These are phyloP conservation scores for Synanthedon andrenaeformis DNA, from an alignment of 2,888 invertebrate genomes.

Conservation along the genomic window DNA sequence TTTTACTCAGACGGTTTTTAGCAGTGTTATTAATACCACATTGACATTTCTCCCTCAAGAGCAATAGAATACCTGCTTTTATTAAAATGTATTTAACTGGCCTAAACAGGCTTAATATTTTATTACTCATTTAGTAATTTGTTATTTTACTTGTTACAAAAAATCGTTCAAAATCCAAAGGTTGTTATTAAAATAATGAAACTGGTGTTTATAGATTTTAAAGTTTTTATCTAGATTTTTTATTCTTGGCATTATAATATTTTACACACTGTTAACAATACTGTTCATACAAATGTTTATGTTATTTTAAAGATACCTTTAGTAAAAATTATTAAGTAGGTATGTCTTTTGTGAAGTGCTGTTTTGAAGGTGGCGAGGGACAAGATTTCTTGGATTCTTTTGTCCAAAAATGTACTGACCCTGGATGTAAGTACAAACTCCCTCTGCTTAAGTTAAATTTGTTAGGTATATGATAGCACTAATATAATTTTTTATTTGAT, in stretches of 20 bases:
- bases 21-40: conserved; percentile 9
- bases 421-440: conserved; percentile 78
- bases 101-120: too few relatives aligned
- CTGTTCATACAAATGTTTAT: neutral
- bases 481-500: neutral
- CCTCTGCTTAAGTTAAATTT: neutral
- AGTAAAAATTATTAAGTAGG: conserved; percentile 10
- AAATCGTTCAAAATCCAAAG: conserved; percentile 1
- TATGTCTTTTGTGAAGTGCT: conserved; percentile 82
- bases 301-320: neutral
- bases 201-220: conserved; percentile 2
- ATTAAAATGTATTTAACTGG: conserved; percentile 5
- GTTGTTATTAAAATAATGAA: conserved; percentile 1
- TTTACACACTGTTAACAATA: neutral
- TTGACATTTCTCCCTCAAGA: conserved; percentile 28
- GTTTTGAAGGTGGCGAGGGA: conserved; percentile 81
- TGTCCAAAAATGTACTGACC: conserved; percentile 84
- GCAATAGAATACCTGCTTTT: conserved; percentile 22
- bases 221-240: neutral
- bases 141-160: too few relatives aligned
- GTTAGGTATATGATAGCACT: neutral
- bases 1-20: too few relatives aligned
- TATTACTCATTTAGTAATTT: too few relatives aligned
- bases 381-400: conserved; percentile 81
- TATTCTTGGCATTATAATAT: neutral